Evolutionary conservation across 1,140 invertebrate species (phyloP), one percentile per base, ranked within the genome.

Genomic region (Drosophila virilis): DNA sequence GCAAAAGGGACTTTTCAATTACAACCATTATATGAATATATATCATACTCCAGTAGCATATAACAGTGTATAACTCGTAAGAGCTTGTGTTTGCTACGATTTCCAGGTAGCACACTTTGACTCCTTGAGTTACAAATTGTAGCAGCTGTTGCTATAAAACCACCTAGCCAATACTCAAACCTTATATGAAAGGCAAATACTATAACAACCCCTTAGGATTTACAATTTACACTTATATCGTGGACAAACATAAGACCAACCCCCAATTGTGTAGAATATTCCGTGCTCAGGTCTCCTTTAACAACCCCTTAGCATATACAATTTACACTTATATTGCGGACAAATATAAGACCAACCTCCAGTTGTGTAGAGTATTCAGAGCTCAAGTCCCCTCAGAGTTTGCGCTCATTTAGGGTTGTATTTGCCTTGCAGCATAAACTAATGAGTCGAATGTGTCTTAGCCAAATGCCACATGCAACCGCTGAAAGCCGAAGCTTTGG

Each of bases 361-460:
- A 15, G 22, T 46, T 22, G 32, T 71, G 43, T 13, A 32, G 52
- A 48, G 33, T 40, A 6, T 35, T 43, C 13, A n/a, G 4, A 50
- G 6, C 13, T 35, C 35, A 48, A 35, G 13, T 13, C 46, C 35
- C 22, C 6, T 17, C 42, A 17, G 2, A 28, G 8, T 37, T 59
- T 60, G 6, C 28, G n/a, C 33, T 54, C 33, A 54, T 37, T 28
- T 17, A 4, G 10, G 46, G 28, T 33, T 33, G 8, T 22, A 35
- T 48, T 35, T 37, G 13, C 22, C n/a, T 9, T 38, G 10, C n/a
- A 45, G 40, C 51, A 28, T 10, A 48, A 57, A 48, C 50, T 58
- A 72, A 66, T 72, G 69, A 72, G 69, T 66, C 6, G 55, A 65
- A 50, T 65, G 45, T 28, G 42, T 65, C 68, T 71, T 57, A 35